Evolutionary conservation across 1,140 invertebrate species (phyloP).

Genomic region (Dinothrombium tinctorium): DNA sequence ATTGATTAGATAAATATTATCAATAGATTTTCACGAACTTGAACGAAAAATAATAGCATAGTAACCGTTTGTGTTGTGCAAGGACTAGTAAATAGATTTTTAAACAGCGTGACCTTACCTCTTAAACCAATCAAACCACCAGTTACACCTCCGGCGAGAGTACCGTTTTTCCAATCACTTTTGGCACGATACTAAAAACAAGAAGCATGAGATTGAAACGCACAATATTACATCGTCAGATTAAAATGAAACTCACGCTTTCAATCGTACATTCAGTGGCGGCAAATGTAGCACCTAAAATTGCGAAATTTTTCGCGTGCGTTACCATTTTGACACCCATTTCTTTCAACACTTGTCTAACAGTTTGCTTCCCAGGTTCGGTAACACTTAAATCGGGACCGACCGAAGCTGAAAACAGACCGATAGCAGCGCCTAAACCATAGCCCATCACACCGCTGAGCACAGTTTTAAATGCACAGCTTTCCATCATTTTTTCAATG

Average conservation of each 20-base stretch:
- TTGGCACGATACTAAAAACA: conserved; percentile 55
- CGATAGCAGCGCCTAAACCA: conserved; percentile 72
- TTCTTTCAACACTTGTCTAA: conserved; percentile 56
- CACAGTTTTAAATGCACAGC: conserved; percentile 66
- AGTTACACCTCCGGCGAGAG: neutral
- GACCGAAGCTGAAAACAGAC: conserved; percentile 80
- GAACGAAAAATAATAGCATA: no score
- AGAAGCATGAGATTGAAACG: conserved; percentile 12
- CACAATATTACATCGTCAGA: conserved; percentile 2
- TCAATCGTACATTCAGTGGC: conserved; percentile 78
- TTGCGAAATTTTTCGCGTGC: conserved; percentile 93
- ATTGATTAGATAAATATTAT: no score
- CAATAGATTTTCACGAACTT: no score
- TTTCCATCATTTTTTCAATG: conserved; percentile 64
- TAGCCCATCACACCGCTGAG: conserved; percentile 76
- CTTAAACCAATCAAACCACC: conserved; percentile 75
- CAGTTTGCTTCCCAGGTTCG: conserved; percentile 53
- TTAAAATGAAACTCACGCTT: conserved; percentile 31
- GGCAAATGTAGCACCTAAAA: conserved; percentile 76
- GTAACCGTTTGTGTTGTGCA: no score
- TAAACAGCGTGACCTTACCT: no score
- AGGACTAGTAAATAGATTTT: no score
- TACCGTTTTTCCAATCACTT: conserved; percentile 50
- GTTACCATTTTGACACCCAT: conserved; percentile 70
- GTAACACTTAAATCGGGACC: conserved; percentile 51